Conservation (phyloP, 2,888 invertebrate genomes). For the Odontocolon sp. region DNA sequence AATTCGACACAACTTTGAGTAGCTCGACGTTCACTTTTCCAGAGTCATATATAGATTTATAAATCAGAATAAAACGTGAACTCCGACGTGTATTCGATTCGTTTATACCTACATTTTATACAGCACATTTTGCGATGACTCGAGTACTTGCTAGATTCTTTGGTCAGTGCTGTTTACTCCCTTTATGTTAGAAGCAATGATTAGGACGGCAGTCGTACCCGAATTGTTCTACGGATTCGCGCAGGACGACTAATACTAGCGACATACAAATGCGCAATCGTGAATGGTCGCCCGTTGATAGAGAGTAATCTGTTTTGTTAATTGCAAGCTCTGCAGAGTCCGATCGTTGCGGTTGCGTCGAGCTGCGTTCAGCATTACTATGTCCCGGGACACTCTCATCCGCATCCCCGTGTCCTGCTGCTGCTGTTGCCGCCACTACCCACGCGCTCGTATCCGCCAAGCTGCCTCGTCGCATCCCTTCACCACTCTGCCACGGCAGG, state of each 20-base stretch:
- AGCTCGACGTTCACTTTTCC: slow-evolving; percentile 16
- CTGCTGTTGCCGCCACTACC: slow-evolving; percentile 40
- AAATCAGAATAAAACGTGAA: background rate
- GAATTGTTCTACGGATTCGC: background rate
- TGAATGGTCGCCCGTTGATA: slow-evolving; percentile 74
- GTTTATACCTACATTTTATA: background rate
- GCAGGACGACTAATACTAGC: background rate
- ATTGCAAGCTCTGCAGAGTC: slow-evolving; percentile 77
- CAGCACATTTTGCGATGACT: too few species aligned
- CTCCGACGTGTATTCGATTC: background rate
- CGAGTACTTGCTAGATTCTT: background rate
- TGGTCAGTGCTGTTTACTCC: background rate
- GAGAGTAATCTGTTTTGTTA: slow-evolving; percentile 79
- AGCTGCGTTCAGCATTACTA: slow-evolving; percentile 73
- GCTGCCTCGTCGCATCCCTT: slow-evolving; percentile 45
- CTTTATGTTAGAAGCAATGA: background rate
- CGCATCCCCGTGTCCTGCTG: slow-evolving; percentile 37
- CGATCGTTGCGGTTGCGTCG: slow-evolving; percentile 75
- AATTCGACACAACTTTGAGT: slow-evolving; percentile 4
- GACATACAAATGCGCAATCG: slow-evolving; percentile 43
- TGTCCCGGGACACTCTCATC: slow-evolving; percentile 52
- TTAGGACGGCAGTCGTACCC: background rate
- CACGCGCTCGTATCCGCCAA: slow-evolving; percentile 41
- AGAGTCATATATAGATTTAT: background rate
- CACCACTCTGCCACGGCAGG: slow-evolving; percentile 37